Conservation (phyloP, 2,113 vertebrate species). For the Campylorhamphus procurvoides region DNA sequence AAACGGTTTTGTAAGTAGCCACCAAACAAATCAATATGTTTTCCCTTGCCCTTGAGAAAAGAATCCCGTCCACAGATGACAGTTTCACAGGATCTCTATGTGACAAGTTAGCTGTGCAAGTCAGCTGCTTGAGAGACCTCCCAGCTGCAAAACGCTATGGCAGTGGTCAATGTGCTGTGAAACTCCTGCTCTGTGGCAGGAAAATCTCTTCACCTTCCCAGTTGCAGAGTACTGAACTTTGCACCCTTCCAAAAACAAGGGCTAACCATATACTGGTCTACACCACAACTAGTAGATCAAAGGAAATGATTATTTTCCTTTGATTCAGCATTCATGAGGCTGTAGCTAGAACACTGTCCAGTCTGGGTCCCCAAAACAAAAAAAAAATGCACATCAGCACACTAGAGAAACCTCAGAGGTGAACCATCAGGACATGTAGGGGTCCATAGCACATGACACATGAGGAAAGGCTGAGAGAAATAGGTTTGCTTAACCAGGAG, state of each 20-base stretch:
- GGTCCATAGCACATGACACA: fast-evolving
- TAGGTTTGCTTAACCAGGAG: neutral
- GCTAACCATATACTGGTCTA: neutral
- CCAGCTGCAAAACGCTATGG: neutral
- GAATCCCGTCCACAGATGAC: neutral
- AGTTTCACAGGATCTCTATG: neutral
- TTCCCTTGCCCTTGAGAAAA: neutral
- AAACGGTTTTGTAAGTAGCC: neutral
- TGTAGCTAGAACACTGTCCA: neutral
- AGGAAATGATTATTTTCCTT: neutral
- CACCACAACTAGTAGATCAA: neutral
- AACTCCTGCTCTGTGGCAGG: neutral
- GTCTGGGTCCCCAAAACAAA: neutral
- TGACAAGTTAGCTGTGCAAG: neutral
- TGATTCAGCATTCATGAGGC: neutral
- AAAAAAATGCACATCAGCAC: neutral
- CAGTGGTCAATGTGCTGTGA: neutral
- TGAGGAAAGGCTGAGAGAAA: neutral
- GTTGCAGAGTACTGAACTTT: neutral
- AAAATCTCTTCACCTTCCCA: conserved; percentile 11
- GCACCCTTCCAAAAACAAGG: neutral
- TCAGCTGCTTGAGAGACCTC: neutral
- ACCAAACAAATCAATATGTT: neutral
- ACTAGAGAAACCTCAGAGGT: neutral
- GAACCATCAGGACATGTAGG: neutral